Conservation (phyloP, 2,888 invertebrate genomes). For the Keiferia lycopersicella region DNA sequence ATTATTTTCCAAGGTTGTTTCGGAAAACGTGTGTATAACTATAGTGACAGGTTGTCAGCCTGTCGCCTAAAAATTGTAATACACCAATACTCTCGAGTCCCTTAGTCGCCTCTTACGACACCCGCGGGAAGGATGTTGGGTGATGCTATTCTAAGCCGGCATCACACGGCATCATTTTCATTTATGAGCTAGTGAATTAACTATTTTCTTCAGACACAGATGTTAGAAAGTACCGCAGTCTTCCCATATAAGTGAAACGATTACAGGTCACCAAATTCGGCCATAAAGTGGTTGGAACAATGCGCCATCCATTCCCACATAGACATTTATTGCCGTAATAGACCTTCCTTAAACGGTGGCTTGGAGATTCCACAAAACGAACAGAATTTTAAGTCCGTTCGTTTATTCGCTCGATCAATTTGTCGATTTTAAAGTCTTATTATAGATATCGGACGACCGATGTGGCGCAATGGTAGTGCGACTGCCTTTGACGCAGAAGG, state of each 20-base stretch:
- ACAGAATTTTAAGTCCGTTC: background rate
- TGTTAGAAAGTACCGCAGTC: background rate
- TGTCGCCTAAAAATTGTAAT: too few relatives aligned
- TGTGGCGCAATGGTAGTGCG: too few relatives aligned
- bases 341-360: background rate
- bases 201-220: background rate
- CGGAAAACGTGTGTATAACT: too few relatives aligned
- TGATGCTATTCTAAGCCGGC: too few relatives aligned
- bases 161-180: too few relatives aligned
- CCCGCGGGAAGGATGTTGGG: too few relatives aligned
- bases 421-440: background rate
- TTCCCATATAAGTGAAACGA: constrained; percentile 4
- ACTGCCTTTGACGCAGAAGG: too few relatives aligned
- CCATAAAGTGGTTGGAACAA: background rate
- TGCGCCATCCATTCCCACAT: background rate
- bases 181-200: background rate
- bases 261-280: background rate
- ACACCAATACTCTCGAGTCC: too few relatives aligned
- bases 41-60: too few relatives aligned
- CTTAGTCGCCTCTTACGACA: too few relatives aligned
- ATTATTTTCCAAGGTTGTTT: too few relatives aligned
- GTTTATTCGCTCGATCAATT: background rate
- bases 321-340: constrained; percentile 16
- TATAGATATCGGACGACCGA: too few relatives aligned
- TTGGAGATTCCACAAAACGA: background rate